Evolutionary conservation across 37 sponge, comb jelly and placozoan genomes (phyloP).

Genomic region (Tethya wilhelma): DNA sequence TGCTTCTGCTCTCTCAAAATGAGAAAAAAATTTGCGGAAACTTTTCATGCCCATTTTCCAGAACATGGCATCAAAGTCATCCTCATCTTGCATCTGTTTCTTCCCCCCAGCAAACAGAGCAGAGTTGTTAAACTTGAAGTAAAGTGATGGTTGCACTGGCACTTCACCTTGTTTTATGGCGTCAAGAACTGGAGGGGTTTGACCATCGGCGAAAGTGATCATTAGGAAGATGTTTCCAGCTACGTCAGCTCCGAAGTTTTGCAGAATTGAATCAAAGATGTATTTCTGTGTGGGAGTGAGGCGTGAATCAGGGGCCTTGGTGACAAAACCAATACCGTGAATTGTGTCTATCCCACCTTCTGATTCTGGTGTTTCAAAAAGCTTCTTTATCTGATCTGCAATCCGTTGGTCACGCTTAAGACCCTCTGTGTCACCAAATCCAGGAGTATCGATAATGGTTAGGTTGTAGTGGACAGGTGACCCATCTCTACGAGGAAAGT

Average conservation of each 20-base stretch:
- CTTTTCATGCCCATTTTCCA: slow-evolving; percentile 59
- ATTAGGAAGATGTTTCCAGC: slow-evolving; percentile 54
- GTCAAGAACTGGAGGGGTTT: slow-evolving; percentile 42
- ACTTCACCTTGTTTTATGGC: slow-evolving; percentile 51
- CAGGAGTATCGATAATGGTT: slow-evolving; percentile 74
- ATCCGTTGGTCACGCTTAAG: slow-evolving; percentile 43
- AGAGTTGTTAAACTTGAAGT: slow-evolving; percentile 72
- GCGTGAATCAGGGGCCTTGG: slow-evolving; percentile 48
- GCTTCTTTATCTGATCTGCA: slow-evolving; percentile 35
- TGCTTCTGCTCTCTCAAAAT: slow-evolving; percentile 4
- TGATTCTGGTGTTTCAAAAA: slow-evolving; percentile 34
- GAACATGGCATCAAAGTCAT: slow-evolving; percentile 53
- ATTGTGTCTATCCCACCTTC: slow-evolving; percentile 55
- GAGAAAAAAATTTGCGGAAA: slow-evolving; percentile 40
- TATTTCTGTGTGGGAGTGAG: slow-evolving; percentile 62
- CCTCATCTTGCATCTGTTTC: background rate
- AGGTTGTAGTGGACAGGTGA: slow-evolving; percentile 37
- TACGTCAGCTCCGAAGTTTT: slow-evolving; percentile 64
- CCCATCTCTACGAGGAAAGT: slow-evolving; percentile 31
- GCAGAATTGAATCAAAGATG: slow-evolving; percentile 62
- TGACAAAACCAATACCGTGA: slow-evolving; percentile 74
- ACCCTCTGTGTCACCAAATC: slow-evolving; percentile 64
- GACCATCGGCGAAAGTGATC: slow-evolving; percentile 69
- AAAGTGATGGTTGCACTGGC: background rate
- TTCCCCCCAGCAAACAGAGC: slow-evolving; percentile 44